Conservation (phyloP, 30 jellyfish, hydroid and myxozoan genomes). For the Mastigias papua region DNA sequence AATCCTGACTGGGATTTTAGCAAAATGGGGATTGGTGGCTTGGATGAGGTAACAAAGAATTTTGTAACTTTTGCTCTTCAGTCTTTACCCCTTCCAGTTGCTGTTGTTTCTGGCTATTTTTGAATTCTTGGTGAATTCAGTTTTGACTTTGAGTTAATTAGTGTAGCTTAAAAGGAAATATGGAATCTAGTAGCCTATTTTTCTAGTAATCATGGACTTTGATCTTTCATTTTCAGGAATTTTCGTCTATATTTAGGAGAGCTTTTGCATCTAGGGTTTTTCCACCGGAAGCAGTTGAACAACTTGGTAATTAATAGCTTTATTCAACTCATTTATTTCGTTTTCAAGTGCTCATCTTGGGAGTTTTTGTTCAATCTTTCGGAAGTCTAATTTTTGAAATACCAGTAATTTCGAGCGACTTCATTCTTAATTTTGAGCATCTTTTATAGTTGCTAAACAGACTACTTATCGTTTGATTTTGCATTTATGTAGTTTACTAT, state of each 20-base stretch:
- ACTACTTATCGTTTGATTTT: too few species aligned
- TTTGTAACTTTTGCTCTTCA: not conserved
- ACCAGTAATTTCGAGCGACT: too few species aligned
- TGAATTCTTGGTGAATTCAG: too few species aligned
- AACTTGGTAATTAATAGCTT: slow-evolving; percentile 72
- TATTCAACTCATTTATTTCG: not conserved
- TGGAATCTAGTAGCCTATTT: too few species aligned
- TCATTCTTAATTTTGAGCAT: too few species aligned
- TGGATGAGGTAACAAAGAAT: slow-evolving; percentile 75
- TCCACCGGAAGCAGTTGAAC: slow-evolving; percentile 98
- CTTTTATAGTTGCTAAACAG: too few species aligned
- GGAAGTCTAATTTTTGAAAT: not conserved
- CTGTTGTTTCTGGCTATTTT: too few species aligned
- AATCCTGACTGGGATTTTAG: slow-evolving; percentile 99
- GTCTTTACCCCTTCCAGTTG: not conserved
- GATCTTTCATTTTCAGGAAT: slow-evolving; percentile 69
- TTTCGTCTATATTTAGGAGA: slow-evolving; percentile 92
- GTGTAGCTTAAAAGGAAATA: too few species aligned
- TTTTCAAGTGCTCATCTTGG: not conserved
- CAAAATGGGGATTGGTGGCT: slow-evolving; percentile 99
- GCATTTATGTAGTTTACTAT: too few species aligned
- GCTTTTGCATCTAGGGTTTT: slow-evolving; percentile 99
- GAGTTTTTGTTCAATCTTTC: not conserved
- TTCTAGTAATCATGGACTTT: not conserved
- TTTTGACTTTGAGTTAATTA: too few species aligned